Conservation (phyloP, 2,797 vertebrate species). For the Gephyroberyx darwinii region DNA sequence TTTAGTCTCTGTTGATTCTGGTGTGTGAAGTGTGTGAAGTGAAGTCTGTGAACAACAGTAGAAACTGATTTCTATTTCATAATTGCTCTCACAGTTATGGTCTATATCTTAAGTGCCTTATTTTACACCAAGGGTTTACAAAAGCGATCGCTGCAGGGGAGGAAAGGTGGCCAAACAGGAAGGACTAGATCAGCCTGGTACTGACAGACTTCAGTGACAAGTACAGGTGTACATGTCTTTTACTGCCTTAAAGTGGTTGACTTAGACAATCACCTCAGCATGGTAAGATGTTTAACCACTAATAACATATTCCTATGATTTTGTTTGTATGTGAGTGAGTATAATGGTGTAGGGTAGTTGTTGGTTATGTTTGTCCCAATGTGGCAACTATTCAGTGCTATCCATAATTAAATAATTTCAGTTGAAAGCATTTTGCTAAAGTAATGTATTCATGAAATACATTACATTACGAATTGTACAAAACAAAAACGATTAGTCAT, state of each 20-base stretch:
- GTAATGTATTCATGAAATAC: no score
- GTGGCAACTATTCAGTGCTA: no score
- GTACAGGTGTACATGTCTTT: neutral
- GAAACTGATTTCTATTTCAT: neutral
- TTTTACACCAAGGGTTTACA: neutral
- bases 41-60: neutral
- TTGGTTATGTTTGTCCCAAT: no score
- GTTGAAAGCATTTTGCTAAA: no score
- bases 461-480: no score
- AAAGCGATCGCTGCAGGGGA: neutral
- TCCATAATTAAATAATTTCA: no score
- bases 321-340: no score
- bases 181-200: constrained; percentile 53
- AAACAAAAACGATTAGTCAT: no score
- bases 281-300: neutral
- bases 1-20: neutral
- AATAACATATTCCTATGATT: neutral
- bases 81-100: neutral
- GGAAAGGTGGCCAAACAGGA: constrained; percentile 62
- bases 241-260: neutral
- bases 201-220: constrained; percentile 25
- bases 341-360: no score
- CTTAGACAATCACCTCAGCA: neutral
- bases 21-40: neutral
- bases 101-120: neutral